Conservation (phyloP, 2,888 invertebrate species). For the Polydesmus complanatus region DNA sequence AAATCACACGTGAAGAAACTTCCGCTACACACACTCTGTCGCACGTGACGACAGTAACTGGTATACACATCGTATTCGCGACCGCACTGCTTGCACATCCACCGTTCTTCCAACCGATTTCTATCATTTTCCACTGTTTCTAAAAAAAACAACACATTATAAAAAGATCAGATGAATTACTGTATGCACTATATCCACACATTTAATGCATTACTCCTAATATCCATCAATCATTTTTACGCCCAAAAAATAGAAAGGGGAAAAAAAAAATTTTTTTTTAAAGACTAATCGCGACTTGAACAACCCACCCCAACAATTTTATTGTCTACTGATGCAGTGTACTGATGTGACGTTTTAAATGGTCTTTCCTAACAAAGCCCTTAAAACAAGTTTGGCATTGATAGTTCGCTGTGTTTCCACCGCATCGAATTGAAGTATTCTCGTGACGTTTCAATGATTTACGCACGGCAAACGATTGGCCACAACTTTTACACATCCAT, state of each 20-base stretch:
- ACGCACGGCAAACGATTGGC: background rate
- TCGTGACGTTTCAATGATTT: background rate
- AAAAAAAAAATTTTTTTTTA: no score
- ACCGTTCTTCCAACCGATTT: no score
- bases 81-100: background rate
- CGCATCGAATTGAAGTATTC: background rate
- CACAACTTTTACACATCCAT: background rate
- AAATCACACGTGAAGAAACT: background rate
- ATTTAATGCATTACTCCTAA: no score
- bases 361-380: background rate
- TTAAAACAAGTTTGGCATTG: background rate
- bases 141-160: no score
- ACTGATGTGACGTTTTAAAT: background rate
- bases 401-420: background rate
- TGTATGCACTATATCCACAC: no score
- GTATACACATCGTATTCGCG: background rate
- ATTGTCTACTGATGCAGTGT: no score
- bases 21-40: background rate
- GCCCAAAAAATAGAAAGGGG: no score
- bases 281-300: no score
- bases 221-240: no score
- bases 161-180: no score
- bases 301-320: no score
- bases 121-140: no score
- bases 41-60: background rate